Conservation (phyloP, 2,888 invertebrate genomes). For the Ariolimax columbianus region DNA sequence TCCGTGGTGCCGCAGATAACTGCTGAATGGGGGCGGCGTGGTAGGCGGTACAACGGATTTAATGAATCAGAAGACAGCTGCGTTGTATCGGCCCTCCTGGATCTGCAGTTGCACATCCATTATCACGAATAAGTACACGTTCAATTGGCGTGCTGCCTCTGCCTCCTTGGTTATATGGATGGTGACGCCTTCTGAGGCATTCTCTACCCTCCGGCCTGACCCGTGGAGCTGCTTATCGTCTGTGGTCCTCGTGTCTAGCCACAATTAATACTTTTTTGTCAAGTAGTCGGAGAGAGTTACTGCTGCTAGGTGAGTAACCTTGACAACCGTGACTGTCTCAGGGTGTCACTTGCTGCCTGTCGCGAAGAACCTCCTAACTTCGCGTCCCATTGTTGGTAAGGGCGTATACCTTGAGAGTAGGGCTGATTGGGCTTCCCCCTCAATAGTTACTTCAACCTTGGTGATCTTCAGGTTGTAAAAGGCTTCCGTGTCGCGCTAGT, state of each 20-base stretch:
- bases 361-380: neutral
- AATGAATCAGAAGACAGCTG: neutral
- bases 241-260: neutral
- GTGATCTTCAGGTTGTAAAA: neutral
- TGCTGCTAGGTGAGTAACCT: neutral
- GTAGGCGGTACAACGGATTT: neutral
- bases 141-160: neutral
- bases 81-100: neutral
- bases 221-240: constrained; percentile 1
- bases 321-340: neutral
- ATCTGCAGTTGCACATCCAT: neutral
- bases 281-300: neutral
- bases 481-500: neutral
- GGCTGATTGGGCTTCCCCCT: neutral
- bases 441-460: neutral
- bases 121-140: neutral
- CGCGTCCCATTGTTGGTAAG: constrained; percentile 1
- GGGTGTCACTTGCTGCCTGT: neutral
- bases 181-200: neutral
- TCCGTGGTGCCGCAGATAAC: neutral
- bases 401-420: neutral
- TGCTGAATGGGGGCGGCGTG: neutral
- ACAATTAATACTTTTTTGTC: neutral
- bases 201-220: neutral
- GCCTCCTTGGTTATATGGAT: neutral